A percentile compares a stretch with the other conserved stretches of the same genome.
These are phyloP conservation scores for Drosophila ficusphila DNA, from an alignment of 1,140 invertebrate species.

Conservation along the genomic window DNA sequence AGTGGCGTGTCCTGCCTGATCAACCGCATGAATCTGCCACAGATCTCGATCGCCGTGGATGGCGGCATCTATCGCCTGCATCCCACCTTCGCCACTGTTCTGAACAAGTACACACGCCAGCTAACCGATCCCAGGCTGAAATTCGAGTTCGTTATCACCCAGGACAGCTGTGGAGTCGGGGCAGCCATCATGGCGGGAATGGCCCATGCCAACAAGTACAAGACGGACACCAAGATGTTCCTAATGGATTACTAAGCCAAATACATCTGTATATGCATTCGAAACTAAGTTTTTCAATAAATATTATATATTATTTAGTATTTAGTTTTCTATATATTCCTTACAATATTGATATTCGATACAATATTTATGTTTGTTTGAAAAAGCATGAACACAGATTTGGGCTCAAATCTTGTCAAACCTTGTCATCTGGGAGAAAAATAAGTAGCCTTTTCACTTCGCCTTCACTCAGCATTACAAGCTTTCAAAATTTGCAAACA, in stretches of 20 bases:
- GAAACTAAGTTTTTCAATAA: too few species aligned
- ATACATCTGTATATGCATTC: too few species aligned
- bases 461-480: neutral
- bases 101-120: constrained; percentile 22
- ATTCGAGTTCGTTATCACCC: constrained; percentile 43
- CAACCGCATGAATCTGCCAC: constrained; percentile 93
- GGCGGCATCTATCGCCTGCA: constrained; percentile 99
- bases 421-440: too few species aligned
- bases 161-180: constrained; percentile 63
- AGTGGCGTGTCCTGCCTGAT: constrained; percentile 92
- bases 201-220: constrained; percentile 24
- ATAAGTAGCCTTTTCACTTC: neutral
- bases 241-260: constrained; percentile 26
- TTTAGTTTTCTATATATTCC: too few species aligned
- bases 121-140: constrained; percentile 12
- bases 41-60: constrained; percentile 97
- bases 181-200: constrained; percentile 62
- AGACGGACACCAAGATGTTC: constrained; percentile 23
- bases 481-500: neutral
- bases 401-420: too few species aligned
- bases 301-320: too few species aligned
- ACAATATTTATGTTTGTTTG: too few species aligned
- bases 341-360: too few species aligned
- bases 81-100: constrained; percentile 85
- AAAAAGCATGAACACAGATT: too few species aligned